Conservation (phyloP, 2,113 vertebrate genomes). For the Chinchilla lanigera region DNA sequence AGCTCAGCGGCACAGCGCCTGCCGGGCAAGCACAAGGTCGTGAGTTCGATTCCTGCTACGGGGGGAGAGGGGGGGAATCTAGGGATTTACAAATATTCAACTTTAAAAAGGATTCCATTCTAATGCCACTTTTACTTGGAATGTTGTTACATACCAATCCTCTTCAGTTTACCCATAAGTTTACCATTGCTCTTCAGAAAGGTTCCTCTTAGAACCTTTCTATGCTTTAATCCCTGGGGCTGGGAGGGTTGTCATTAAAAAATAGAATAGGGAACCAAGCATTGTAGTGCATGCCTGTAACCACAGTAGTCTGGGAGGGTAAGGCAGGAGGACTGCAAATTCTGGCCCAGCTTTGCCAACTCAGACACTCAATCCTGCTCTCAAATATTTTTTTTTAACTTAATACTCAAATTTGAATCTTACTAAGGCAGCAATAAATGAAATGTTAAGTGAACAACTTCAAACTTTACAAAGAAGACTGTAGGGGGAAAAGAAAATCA, state of each 20-base stretch:
- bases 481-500: neutral
- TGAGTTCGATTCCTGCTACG: no score
- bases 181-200: no score
- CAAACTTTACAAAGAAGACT: conserved; percentile 9
- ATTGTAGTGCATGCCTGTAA: neutral
- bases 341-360: neutral
- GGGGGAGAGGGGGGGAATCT: no score
- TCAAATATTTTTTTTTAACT: neutral
- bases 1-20: no score
- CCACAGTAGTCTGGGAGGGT: neutral
- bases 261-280: neutral
- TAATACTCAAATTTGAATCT: neutral
- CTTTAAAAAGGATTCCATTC: neutral
- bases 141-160: neutral
- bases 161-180: neutral
- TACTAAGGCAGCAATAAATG: neutral
- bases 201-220: neutral
- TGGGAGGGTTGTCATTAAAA: neutral
- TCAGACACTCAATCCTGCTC: neutral
- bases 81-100: neutral
- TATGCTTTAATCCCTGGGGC: neutral
- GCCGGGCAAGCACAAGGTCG: no score
- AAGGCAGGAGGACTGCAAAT: neutral
- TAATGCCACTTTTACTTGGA: neutral
- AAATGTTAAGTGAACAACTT: neutral